Percentiles rank a stretch among this genome's conserved stretches.
These are phyloP conservation scores for Cactoblastis cactorum DNA, from an alignment of 2,888 invertebrate genomes.

Conservation along the genomic window DNA sequence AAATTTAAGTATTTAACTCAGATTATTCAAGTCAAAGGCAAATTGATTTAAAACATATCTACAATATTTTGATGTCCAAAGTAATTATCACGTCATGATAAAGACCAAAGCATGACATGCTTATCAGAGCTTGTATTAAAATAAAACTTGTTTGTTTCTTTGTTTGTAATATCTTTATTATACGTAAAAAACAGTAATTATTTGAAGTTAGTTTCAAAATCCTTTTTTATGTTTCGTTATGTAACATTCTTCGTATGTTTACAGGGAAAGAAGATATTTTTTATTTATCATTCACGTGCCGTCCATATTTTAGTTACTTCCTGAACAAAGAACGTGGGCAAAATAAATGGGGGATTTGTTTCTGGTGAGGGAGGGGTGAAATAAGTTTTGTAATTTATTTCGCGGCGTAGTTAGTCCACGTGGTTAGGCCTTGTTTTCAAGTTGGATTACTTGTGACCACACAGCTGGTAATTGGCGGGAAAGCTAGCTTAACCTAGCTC, in stretches of 20 bases:
- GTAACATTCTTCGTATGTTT: background rate
- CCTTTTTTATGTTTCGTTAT: background rate
- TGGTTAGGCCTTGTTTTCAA: constrained; percentile 15
- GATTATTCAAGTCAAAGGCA: too few species aligned
- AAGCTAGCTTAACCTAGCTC: background rate
- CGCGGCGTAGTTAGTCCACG: constrained; percentile 16
- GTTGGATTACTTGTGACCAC: constrained; percentile 19
- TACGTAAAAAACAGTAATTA: too few species aligned
- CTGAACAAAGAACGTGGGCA: constrained; percentile 16
- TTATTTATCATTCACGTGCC: constrained; percentile 9
- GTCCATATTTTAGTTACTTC: constrained; percentile 21
- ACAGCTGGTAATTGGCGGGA: background rate
- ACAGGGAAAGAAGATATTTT: background rate
- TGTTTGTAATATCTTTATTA: too few species aligned
- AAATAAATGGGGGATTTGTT: constrained; percentile 22
- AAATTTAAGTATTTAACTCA: too few species aligned
- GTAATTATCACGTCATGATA: too few species aligned
- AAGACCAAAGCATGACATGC: too few species aligned
- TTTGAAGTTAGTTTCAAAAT: background rate
- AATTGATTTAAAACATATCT: too few species aligned
- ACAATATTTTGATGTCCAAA: too few species aligned
- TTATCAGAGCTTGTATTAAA: too few species aligned
- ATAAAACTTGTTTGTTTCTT: too few species aligned
- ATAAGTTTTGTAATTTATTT: constrained; percentile 29
- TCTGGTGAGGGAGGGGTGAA: constrained; percentile 16